Evolutionary conservation across 2,797 vertebrate genomes (phyloP), one percentile per base, ranked within the genome.

Genomic region (Rhinogobio ventralis): DNA sequence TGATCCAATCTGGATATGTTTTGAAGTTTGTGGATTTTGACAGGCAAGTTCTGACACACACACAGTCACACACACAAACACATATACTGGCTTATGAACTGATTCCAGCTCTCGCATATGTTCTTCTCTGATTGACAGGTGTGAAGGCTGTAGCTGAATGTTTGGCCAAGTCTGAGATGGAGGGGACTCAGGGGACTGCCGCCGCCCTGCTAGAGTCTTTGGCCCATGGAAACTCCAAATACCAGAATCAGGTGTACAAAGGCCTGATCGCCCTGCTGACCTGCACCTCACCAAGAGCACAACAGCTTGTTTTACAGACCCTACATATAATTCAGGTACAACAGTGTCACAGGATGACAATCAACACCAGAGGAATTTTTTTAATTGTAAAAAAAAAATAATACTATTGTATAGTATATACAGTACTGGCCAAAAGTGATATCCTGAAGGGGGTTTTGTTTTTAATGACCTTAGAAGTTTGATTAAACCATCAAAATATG

Each of bases 191-290:
- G 87, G 94, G 95, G 77, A 90, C 94, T 2, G 91, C 90, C 0
- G 90, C 93, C 64, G 46, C 89, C 87, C 90, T 98, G 78, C 85
- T 97, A 88, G 94, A 96, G 75, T 91, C 93, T 33, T 89, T 95
- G 86, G 95, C 91, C 87, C 91, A 4, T 0, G 94, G 92, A 89
- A 98, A 95, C 89, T 94, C 94, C 85, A 95, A 92, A 92, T 95
- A 95, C 87, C 94, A 96, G 88, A 93, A 92, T 53, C 95, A 96
- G 76, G 95, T 97, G 17, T 97, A 96, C 88, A 95, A 95, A 91
- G 90, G 91, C n/a, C 91, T 97, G 3, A 82, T 96, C 15, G 92
- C 93, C 0, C 86, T 96, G 76, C 89, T 97, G 90, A 88, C 91
- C 0, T 94, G 93, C n/a, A 33, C 74, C 1, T 95, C 91, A 23